Base-by-base conservation (phyloP, 2,113 vertebrate species). In the Calyptommatus sinebrachiatus region DNA sequence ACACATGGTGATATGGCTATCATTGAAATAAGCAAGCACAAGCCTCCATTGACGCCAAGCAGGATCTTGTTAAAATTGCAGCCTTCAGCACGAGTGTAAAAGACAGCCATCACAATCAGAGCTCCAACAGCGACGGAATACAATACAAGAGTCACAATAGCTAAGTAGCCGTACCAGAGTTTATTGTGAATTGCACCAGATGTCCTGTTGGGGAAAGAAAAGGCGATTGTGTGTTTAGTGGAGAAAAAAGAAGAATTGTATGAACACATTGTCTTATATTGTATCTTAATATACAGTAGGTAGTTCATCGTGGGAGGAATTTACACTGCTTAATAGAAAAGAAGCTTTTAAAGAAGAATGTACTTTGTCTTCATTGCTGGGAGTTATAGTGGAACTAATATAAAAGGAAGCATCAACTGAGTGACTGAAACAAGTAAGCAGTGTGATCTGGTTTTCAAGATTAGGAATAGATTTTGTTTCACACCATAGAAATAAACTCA, bases 21-120 rank as follows among this genome's bases (percentile, higher is more conserved):
- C 82, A 97, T 26, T 0, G 98, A 98, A 71, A 99, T 93, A 0
- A 99, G 78, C 50, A 99, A 48, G 91, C 98, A 99, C 18, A 99
- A 94, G 86, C 95, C 94, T 7, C 95, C 94, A 0, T 99, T 99
- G 85, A 98, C 89, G 1, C 97, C 97, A 0, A 99, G 93, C 75
- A 99, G 95, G 75, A 98, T 88, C 92, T 98, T 99, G 95, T 99
- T 99, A 69, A 96, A 93, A 31, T 74, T 79, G 90, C 98, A 99
- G 87, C 94, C 96, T 8, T 97, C 94, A 0, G 90, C 35, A 67
- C 96, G 94, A 0, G 98, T 99, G 91, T 99, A 99, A 88, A 94
- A 98, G 29, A 95, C 21, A 3, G 91, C 94, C 97, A 99, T 97
- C 80, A 98, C 93, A 12, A 95, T 73, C 85, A 99, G 86, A 6